Evolutionary conservation across 2,888 invertebrate genomes (phyloP).

Genomic region (Amphipyra tragopoginis): DNA sequence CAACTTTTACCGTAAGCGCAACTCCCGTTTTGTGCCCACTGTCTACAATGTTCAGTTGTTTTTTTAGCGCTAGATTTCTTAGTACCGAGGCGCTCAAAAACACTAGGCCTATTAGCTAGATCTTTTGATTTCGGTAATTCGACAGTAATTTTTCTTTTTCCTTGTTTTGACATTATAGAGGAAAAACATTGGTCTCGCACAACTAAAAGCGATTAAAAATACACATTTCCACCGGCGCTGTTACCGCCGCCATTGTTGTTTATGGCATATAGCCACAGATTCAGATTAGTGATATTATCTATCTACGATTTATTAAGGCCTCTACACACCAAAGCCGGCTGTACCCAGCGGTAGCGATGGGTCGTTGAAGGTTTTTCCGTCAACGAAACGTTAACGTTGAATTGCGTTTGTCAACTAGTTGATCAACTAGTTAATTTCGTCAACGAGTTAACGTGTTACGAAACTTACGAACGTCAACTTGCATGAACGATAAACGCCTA

Average conservation of each 20-base stretch:
- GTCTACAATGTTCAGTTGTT: slow-evolving; percentile 93
- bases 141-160: slow-evolving; percentile 94
- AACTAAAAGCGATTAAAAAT: slow-evolving; percentile 65
- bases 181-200: slow-evolving; percentile 85
- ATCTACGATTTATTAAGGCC: no score
- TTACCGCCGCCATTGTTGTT: slow-evolving; percentile 68
- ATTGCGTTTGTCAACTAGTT: no score
- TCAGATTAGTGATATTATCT: no score
- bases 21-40: slow-evolving; percentile 94
- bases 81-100: slow-evolving; percentile 95
- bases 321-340: no score
- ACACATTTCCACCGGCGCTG: slow-evolving; percentile 64
- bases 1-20: slow-evolving; percentile 94
- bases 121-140: slow-evolving; percentile 93
- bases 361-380: no score
- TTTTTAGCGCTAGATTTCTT: slow-evolving; percentile 91
- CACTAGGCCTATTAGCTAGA: slow-evolving; percentile 92
- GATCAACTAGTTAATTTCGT: no score
- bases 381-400: no score
- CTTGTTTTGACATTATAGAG: slow-evolving; percentile 91
- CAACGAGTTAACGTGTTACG: no score
- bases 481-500: no score
- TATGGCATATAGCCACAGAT: no score
- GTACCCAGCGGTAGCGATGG: no score
- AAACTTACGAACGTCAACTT: no score